These are phyloP conservation scores for Mesoligia furuncula DNA, from an alignment of 2,888 invertebrate species.

Conservation along the genomic window DNA sequence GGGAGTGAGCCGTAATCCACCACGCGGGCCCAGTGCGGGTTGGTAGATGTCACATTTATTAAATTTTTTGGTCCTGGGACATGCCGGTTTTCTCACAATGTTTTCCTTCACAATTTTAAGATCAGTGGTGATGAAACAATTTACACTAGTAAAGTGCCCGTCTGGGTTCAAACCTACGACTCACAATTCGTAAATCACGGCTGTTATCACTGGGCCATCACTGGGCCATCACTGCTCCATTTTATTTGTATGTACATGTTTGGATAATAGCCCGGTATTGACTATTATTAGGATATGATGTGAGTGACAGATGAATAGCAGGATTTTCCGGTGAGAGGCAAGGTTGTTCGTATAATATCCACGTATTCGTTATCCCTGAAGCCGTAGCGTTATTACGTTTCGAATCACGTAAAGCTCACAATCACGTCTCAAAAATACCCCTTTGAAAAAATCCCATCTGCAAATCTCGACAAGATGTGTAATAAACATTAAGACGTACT, in stretches of 20 bases:
- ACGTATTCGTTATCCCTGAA: neutral
- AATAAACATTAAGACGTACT: constrained; percentile 56
- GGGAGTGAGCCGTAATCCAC: neutral
- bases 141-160: neutral
- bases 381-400: neutral
- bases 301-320: constrained; percentile 7
- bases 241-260: neutral
- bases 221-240: too few species aligned
- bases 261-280: neutral
- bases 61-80: neutral
- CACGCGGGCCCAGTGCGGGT: too few species aligned
- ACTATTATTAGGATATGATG: neutral
- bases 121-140: neutral
- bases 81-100: neutral
- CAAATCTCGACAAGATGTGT: constrained; percentile 39
- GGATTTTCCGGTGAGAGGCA: neutral
- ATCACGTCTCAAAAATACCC: constrained; percentile 18
- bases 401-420: neutral
- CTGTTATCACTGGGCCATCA: too few species aligned
- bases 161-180: too few species aligned
- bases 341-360: neutral
- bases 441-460: constrained; percentile 8
- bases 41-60: neutral
- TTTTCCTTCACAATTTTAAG: neutral
- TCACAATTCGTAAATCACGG: too few species aligned